phyloP scores from a whole-genome alignment of 2,888 invertebrate genomes.

The Clepsis dumicolana region DNA sequence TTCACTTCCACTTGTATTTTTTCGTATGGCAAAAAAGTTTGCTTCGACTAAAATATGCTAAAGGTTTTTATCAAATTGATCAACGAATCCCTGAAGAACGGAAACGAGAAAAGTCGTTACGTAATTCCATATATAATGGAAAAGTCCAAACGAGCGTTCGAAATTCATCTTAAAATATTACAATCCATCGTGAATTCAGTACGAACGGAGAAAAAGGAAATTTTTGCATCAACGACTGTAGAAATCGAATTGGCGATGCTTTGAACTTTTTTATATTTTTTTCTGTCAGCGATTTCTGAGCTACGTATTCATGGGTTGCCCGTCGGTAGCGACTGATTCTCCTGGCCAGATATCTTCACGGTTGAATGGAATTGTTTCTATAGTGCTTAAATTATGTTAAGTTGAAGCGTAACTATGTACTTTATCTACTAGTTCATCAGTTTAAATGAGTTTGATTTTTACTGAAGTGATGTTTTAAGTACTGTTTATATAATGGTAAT shows the following conservation, averaged over 20 bases:
- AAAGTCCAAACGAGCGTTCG: conserved; percentile 35
- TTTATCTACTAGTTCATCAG: no score
- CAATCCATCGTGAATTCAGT: conserved; percentile 39
- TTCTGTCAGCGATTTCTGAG: conserved; percentile 40
- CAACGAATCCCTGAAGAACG: conserved; percentile 15
- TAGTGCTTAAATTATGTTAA: not conserved
- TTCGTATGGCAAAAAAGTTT: not conserved
- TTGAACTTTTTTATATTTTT: conserved; percentile 39
- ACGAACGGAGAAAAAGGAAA: conserved; percentile 47
- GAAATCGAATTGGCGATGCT: conserved; percentile 57
- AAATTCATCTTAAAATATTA: conserved; percentile 43
- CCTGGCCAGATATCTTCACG: conserved; percentile 5
- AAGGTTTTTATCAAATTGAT: conserved; percentile 23
- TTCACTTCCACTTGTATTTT: no score
- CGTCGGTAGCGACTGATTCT: conserved; percentile 14
- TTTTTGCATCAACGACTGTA: conserved; percentile 63
- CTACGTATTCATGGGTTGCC: conserved; percentile 27
- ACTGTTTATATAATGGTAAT: no score
- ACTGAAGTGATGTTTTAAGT: no score
- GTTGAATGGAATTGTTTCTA: not conserved
- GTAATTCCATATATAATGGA: conserved; percentile 33
- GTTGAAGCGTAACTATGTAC: no score
- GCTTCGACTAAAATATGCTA: not conserved
- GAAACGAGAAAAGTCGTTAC: conserved; percentile 30
- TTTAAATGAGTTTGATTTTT: no score